Conservation (phyloP, 1,140 invertebrate species). For the Kradibia gibbosae region DNA sequence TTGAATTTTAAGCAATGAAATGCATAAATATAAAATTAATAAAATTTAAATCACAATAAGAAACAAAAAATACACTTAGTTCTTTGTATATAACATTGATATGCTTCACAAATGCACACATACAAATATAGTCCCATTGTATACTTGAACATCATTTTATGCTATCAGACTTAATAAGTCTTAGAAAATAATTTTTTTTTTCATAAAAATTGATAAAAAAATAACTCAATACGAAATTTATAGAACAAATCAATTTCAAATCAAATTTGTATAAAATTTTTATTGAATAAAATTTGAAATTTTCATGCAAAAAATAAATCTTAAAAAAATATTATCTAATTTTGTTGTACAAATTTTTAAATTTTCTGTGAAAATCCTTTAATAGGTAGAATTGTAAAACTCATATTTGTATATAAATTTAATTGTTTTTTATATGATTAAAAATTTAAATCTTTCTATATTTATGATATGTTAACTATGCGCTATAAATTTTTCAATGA, state of each 20-base stretch:
- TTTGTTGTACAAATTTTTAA: not conserved
- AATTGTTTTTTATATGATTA: constrained; percentile 2
- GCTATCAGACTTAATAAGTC: no score
- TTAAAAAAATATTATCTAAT: not conserved
- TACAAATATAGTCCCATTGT: no score
- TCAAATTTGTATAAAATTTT: not conserved
- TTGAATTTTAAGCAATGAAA: constrained; percentile 35
- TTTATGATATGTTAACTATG: not conserved
- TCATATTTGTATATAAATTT: constrained; percentile 20
- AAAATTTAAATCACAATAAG: constrained; percentile 37
- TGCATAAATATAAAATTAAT: constrained; percentile 23
- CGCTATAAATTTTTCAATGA: not conserved
- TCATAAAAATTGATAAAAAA: no score
- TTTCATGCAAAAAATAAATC: no score
- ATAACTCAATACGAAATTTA: no score
- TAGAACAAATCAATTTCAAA: no score
- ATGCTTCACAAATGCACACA: not conserved
- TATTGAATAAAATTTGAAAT: not conserved
- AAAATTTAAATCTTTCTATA: constrained; percentile 1
- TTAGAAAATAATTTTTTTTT: no score
- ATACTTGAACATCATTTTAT: no score
- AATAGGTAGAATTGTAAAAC: not conserved
- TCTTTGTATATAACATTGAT: no score
- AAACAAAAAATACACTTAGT: no score
- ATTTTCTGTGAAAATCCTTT: not conserved